A percentile compares a stretch with the other conserved stretches of the same genome.
Conservation (phyloP, 2,888 invertebrate species). For the Sisyra terminalis region DNA sequence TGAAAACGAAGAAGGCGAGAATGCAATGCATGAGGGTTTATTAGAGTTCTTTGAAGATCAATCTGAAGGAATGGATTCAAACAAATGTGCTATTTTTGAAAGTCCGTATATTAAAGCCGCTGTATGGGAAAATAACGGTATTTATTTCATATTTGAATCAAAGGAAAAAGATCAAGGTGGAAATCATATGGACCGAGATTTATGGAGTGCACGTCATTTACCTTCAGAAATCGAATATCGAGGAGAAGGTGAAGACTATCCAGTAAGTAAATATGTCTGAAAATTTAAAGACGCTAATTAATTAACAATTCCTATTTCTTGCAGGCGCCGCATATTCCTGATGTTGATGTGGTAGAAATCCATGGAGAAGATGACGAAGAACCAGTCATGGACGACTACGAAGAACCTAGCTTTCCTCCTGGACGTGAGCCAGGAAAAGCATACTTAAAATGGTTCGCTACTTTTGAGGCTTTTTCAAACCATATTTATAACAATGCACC, state of each 20-base stretch:
- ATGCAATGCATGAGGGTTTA: slow-evolving; percentile 3
- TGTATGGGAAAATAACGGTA: slow-evolving; percentile 26
- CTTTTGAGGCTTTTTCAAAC: slow-evolving; percentile 18
- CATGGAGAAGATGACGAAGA: slow-evolving; percentile 8
- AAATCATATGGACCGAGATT: slow-evolving; percentile 18
- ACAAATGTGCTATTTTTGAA: slow-evolving; percentile 4
- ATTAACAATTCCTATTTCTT: slow-evolving; percentile 8
- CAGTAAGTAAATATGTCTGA: background rate
- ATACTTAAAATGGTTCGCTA: slow-evolving; percentile 21
- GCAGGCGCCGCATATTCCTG: slow-evolving; percentile 1
- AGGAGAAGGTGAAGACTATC: background rate
- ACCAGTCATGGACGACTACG: background rate
- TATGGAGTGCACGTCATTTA: slow-evolving; percentile 1
- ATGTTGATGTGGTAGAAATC: background rate
- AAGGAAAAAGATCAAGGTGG: slow-evolving; percentile 27
- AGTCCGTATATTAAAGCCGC: slow-evolving; percentile 13
- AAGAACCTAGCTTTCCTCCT: slow-evolving; percentile 2
- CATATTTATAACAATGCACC: slow-evolving; percentile 23
- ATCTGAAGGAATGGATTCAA: background rate
- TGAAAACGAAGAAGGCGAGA: slow-evolving; percentile 7
- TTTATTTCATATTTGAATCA: slow-evolving; percentile 30
- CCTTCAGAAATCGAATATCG: background rate
- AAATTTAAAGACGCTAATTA: background rate
- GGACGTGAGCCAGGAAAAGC: slow-evolving; percentile 16
- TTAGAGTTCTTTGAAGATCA: background rate